Evolutionary conservation across 1,140 invertebrate genomes (phyloP).

Genomic region (Odontomachus brunneus): DNA sequence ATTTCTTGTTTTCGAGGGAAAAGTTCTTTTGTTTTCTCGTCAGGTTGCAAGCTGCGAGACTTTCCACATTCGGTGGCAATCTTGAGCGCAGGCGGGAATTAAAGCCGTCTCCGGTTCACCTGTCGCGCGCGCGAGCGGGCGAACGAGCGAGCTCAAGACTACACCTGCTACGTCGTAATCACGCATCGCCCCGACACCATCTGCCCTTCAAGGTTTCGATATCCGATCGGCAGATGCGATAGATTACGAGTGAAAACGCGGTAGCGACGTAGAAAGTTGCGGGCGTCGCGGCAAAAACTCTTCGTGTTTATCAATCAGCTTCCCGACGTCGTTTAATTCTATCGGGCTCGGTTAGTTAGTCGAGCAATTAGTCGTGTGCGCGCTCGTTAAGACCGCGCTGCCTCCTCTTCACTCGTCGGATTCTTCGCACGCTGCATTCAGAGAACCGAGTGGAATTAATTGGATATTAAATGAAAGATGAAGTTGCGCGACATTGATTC

Average conservation of each 20-base stretch:
- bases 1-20: too few species aligned
- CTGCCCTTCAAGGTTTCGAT: constrained; percentile 55
- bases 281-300: too few species aligned
- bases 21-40: constrained; percentile 2
- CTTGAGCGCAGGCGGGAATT: neutral
- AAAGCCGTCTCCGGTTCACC: constrained; percentile 64
- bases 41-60: neutral
- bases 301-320: too few species aligned
- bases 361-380: too few species aligned
- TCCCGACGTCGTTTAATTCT: too few species aligned
- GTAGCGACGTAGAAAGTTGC: neutral
- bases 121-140: constrained; percentile 57
- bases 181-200: constrained; percentile 47
- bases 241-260: constrained; percentile 16
- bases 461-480: too few species aligned
- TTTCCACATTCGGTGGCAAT: neutral
- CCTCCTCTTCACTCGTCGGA: too few species aligned
- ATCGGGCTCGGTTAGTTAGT: too few species aligned
- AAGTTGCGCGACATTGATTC: too few species aligned
- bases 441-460: too few species aligned
- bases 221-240: constrained; percentile 44
- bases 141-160: neutral
- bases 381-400: too few species aligned
- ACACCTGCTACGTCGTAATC: constrained; percentile 73
- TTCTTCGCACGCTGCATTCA: too few species aligned